Conservation (phyloP, 1,140 invertebrate genomes). For the Aphelenchoides besseyi region DNA sequence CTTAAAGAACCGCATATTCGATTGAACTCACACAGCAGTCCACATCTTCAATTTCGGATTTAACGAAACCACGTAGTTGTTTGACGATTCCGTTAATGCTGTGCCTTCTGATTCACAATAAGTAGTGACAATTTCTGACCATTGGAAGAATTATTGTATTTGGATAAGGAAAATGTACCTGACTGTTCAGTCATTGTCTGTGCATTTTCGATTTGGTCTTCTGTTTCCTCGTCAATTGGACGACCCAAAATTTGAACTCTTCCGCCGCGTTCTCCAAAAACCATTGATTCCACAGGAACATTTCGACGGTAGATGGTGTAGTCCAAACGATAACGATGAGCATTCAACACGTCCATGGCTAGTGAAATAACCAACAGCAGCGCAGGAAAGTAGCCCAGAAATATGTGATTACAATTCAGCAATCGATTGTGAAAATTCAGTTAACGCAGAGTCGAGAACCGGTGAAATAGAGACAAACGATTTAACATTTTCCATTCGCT, state of each 20-base stretch:
- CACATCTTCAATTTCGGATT: conserved; percentile 7
- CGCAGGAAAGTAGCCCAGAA: too few species aligned
- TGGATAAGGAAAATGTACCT: too few species aligned
- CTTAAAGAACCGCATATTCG: too few species aligned
- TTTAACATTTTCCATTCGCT: neutral
- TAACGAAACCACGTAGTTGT: neutral
- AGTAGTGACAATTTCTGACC: neutral
- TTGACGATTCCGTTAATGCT: neutral
- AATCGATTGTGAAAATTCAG: neutral
- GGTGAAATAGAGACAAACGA: neutral
- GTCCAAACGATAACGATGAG: conserved; percentile 9
- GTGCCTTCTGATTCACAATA: neutral
- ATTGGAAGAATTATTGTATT: neutral
- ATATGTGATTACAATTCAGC: too few species aligned
- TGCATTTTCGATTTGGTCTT: neutral
- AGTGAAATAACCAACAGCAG: too few species aligned
- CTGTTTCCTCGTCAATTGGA: neutral
- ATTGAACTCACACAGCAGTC: conserved; percentile 8
- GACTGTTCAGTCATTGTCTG: too few species aligned
- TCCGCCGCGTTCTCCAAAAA: neutral
- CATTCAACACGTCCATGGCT: conserved; percentile 9
- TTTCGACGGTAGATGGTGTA: conserved; percentile 13
- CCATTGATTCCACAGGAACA: conserved; percentile 5
- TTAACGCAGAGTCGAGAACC: neutral
- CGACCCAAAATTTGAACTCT: neutral